A percentile compares a stretch with the other conserved stretches of the same genome.
Evolutionary conservation across 2,888 invertebrate genomes (phyloP).

Genomic region (Serrognathus titanus): DNA sequence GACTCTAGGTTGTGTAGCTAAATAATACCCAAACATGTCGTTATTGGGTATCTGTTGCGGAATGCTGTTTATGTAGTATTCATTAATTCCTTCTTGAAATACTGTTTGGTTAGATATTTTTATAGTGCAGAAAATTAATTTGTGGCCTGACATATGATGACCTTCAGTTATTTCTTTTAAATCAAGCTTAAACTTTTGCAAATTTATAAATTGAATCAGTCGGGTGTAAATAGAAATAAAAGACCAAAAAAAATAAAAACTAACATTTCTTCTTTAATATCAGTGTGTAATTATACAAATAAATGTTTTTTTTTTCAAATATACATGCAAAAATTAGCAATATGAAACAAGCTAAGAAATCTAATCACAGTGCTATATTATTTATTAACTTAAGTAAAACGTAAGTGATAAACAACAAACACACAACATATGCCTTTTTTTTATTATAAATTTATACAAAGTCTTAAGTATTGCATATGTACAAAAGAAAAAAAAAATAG

Average conservation of each 20-base stretch:
- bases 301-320: constrained; percentile 27
- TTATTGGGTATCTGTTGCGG: too few species aligned
- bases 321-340: constrained; percentile 32
- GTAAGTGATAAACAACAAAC: constrained; percentile 37
- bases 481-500: constrained; percentile 23
- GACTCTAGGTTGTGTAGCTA: too few species aligned
- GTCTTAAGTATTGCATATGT: constrained; percentile 25
- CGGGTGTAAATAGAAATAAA: neutral
- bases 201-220: too few species aligned
- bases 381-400: constrained; percentile 26
- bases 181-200: too few species aligned
- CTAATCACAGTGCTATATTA: constrained; percentile 45
- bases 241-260: constrained; percentile 29
- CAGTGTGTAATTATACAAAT: constrained; percentile 32
- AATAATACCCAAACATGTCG: too few species aligned
- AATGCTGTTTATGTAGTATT: too few species aligned
- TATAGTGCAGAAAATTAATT: too few species aligned
- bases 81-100: too few species aligned
- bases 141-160: too few species aligned
- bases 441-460: constrained; percentile 27
- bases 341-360: constrained; percentile 34
- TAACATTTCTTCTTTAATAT: constrained; percentile 38
- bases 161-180: too few species aligned
- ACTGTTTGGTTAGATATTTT: too few species aligned
- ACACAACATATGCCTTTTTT: constrained; percentile 29